Base-by-base conservation (phyloP, 2,113 vertebrate genomes). In the Barbus barbus region DNA sequence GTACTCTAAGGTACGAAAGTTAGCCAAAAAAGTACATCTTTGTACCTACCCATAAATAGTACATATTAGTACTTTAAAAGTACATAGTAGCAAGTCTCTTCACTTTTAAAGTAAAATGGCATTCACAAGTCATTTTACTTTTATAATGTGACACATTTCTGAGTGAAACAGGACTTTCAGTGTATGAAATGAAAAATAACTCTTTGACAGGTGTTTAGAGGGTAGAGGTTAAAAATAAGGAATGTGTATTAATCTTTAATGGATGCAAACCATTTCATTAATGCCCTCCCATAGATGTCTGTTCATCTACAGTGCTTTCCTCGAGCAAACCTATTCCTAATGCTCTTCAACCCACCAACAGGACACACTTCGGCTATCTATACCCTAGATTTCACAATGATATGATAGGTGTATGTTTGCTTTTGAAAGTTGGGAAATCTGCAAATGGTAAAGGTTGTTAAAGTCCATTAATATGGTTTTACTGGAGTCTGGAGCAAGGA, bases 301-400 rank as follows among this genome's bases (percentile, higher is more conserved):
- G 16, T 82, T 82, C 14, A 58, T 28, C 24, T 53, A 14, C 56
- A 36, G 12, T 72, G 65, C 51, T 38, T 77, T 76, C 18, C 53
- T 58, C 22, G n/a, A n/a, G n/a, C n/a, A n/a, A 20, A 67, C 41
- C 69, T n/a, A n/a, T n/a, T n/a, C n/a, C n/a, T n/a, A 72, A 31
- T 31, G 26, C 26, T 31, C 63, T 72, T 46, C 24, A 76, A 9
- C 26, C 41, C 58, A 83, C 44, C 44, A 65, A 28, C 22, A 33
- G 56, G 48, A 18, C 28, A 3, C 18, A n/a, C 65, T 82, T 82
- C 0, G 22, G 60, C 28, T 24, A 18, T 80, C 53, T 44, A 24
- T 88, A 63, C 72, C 78, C 82, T 81, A 78, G 46, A 78, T 84
- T 81, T 85, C 78, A 80, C 78, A 80, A 80, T 44, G 22, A 12